Evolutionary conservation across 2,888 invertebrate genomes (phyloP).

Genomic region (Drosophila helvetica): DNA sequence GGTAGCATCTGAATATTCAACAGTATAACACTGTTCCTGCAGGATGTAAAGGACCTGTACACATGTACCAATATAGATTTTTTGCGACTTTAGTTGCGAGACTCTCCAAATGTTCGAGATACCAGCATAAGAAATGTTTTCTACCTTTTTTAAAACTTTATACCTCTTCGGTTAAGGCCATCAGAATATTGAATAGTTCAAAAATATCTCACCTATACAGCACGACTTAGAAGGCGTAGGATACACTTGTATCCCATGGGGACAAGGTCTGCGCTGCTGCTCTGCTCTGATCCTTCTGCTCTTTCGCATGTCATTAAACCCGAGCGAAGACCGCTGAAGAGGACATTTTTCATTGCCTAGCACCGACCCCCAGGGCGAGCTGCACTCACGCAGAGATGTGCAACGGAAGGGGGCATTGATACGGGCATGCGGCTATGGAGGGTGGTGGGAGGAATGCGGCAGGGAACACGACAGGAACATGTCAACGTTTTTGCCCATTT

Average conservation of each 20-base stretch:
- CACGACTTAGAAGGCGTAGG: not conserved
- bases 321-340: constrained; percentile 21
- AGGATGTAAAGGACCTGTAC: too few relatives aligned
- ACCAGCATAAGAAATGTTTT: too few relatives aligned
- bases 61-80: too few relatives aligned
- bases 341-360: constrained; percentile 36
- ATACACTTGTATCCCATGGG: too few relatives aligned
- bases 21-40: too few relatives aligned
- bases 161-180: too few relatives aligned
- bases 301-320: constrained; percentile 56
- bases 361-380: constrained; percentile 48
- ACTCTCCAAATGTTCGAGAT: too few relatives aligned
- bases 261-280: not conserved
- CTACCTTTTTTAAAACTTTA: too few relatives aligned
- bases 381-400: constrained; percentile 45
- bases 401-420: constrained; percentile 6
- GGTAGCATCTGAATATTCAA: too few relatives aligned
- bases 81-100: too few relatives aligned
- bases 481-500: constrained; percentile 29
- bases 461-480: constrained; percentile 37
- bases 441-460: constrained; percentile 1
- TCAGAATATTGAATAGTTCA: not conserved
- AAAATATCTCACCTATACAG: too few relatives aligned
- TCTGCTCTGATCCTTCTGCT: constrained; percentile 3
- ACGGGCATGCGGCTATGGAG: not conserved